Evolutionary conservation across 2,113 vertebrate species (phyloP).

Genomic region (Elgaria multicarinata): DNA sequence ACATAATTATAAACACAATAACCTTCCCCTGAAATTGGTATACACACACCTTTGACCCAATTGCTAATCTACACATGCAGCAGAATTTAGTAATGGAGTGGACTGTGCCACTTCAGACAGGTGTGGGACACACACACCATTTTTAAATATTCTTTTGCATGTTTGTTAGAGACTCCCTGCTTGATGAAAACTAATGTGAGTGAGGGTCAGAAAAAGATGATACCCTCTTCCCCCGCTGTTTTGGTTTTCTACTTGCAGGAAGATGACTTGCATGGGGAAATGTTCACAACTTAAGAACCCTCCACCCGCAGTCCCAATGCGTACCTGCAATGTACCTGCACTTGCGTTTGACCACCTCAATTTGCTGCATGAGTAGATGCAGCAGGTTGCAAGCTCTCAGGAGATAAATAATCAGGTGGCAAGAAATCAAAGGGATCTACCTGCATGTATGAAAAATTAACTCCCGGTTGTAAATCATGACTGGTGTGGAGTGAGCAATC

Average conservation of each 20-base stretch:
- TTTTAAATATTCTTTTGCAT: not conserved
- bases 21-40: not conserved
- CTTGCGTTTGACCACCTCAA: not conserved
- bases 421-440: not conserved
- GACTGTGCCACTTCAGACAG: not conserved
- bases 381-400: not conserved
- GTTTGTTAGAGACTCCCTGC: not conserved
- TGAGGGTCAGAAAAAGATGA: not conserved
- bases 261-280: not conserved
- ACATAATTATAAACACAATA: not conserved
- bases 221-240: not conserved
- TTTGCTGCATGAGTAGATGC: not conserved
- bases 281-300: not conserved
- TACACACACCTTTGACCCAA: no score
- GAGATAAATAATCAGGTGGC: not conserved
- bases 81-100: not conserved
- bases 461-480: conserved; percentile 5
- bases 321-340: no score
- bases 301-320: no score
- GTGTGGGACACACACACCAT: no score
- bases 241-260: not conserved
- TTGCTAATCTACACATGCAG: no score
- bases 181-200: not conserved
- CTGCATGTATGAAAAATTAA: not conserved
- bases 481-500: not conserved